Conservation (phyloP, 2,888 invertebrate species). For the Lithophane socia region DNA sequence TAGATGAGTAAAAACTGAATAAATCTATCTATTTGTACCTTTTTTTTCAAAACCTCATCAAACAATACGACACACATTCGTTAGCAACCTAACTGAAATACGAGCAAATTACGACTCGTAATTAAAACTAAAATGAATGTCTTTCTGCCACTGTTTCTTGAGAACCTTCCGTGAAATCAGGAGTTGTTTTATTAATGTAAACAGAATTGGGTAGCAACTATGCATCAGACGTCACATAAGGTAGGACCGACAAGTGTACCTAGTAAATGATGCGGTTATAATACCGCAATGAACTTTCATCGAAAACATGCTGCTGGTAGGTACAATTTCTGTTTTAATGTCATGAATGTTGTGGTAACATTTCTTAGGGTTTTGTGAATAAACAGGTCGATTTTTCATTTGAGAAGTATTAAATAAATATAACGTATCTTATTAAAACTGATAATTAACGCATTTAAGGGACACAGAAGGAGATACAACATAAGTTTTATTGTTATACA, state of each 20-base stretch:
- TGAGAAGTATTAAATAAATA: too few relatives aligned
- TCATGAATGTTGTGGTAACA: not conserved
- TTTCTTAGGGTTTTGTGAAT: too few relatives aligned
- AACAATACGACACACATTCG: not conserved
- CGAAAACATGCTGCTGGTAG: not conserved
- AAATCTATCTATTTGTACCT: not conserved
- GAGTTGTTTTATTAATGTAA: not conserved
- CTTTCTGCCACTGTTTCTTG: not conserved
- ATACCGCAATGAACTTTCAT: conserved; percentile 15
- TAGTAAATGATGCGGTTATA: conserved; percentile 20
- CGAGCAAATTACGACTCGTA: not conserved
- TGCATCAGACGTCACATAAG: not conserved
- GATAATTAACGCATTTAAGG: too few relatives aligned
- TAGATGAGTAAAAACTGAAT: not conserved
- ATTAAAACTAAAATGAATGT: conserved; percentile 24
- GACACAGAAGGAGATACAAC: too few relatives aligned
- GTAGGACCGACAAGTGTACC: too few relatives aligned
- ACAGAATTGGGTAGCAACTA: not conserved
- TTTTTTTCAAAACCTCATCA: not conserved
- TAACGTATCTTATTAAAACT: too few relatives aligned
- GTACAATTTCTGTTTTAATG: not conserved
- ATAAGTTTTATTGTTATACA: too few relatives aligned
- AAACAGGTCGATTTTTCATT: too few relatives aligned
- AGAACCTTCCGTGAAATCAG: conserved; percentile 6
- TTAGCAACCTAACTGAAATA: not conserved